phyloP scores from a whole-genome alignment of 2,113 vertebrate species.

The Boleophthalmus pectinirostris region DNA sequence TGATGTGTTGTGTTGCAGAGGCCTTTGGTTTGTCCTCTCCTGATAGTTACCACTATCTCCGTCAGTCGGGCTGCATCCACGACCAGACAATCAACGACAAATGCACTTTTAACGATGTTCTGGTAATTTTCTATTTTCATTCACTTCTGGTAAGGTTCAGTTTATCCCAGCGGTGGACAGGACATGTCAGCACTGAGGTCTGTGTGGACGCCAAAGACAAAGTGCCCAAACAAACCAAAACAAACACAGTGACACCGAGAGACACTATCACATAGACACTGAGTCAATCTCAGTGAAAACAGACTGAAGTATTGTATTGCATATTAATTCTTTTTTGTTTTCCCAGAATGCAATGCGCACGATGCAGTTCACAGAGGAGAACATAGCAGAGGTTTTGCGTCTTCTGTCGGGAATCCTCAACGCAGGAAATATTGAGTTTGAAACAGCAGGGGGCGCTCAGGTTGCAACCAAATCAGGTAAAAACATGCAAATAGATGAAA shows the following conservation, averaged over 20 bases:
- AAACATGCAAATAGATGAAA: not conserved
- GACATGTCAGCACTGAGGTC: too few species aligned
- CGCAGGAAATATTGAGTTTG: conserved; percentile 91
- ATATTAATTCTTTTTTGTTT: not conserved
- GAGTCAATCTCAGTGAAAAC: too few species aligned
- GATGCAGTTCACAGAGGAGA: conserved; percentile 91
- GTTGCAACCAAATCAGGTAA: conserved; percentile 92
- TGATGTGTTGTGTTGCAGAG: conserved; percentile 73
- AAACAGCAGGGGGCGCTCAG: conserved; percentile 95
- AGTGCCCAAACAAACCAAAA: too few species aligned
- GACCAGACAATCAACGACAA: conserved; percentile 90
- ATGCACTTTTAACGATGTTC: conserved; percentile 88
- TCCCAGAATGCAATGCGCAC: conserved; percentile 89
- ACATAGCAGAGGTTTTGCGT: conserved; percentile 85
- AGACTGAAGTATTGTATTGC: too few species aligned
- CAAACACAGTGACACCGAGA: too few species aligned
- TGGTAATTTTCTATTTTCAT: conserved; percentile 70
- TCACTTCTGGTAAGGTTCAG: too few species aligned
- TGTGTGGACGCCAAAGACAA: too few species aligned
- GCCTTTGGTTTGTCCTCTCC: conserved; percentile 85
- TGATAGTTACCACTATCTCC: conserved; percentile 93
- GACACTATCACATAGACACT: too few species aligned
- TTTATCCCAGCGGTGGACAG: too few species aligned
- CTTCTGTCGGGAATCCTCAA: conserved; percentile 92
- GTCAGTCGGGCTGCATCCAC: conserved; percentile 81